Conservation (phyloP, 2,888 invertebrate species). For the Bembecia ichneumoniformis region DNA sequence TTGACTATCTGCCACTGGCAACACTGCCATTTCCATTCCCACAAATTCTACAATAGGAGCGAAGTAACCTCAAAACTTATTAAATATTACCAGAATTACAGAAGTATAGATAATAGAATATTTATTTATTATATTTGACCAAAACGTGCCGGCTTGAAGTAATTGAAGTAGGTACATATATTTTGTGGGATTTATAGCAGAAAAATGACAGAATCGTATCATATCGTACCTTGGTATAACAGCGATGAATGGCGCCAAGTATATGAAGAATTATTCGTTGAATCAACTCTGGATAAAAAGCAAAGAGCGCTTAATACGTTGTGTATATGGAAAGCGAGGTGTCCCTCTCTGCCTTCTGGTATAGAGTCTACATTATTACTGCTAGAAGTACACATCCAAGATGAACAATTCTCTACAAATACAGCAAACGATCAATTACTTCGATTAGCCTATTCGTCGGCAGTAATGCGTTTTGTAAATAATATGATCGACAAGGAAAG, state of each 20-base stretch:
- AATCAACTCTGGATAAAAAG: conserved; percentile 27
- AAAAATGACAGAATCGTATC: conserved; percentile 37
- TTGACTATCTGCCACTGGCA: too few relatives aligned
- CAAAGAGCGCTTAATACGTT: conserved; percentile 58
- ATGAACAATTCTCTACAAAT: conserved; percentile 25
- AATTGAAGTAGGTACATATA: too few relatives aligned
- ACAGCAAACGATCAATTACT: conserved; percentile 53
- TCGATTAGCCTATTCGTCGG: conserved; percentile 74
- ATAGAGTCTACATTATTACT: conserved; percentile 74
- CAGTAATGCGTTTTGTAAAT: conserved; percentile 77
- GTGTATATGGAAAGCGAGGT: conserved; percentile 71
- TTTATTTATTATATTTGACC: too few relatives aligned
- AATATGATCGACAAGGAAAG: conserved; percentile 73
- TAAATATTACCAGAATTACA: too few relatives aligned
- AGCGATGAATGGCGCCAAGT: conserved; percentile 68
- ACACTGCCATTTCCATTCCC: too few relatives aligned
- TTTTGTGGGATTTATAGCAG: too few relatives aligned
- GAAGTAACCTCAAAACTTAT: too few relatives aligned
- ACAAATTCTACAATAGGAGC: too few relatives aligned
- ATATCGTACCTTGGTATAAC: conserved; percentile 58
- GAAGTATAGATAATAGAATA: too few relatives aligned
- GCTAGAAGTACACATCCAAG: conserved; percentile 64
- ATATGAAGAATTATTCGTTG: conserved; percentile 54
- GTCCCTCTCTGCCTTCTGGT: conserved; percentile 70
- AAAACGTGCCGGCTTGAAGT: too few relatives aligned